Evolutionary conservation across 1,140 invertebrate species (phyloP).

Genomic region (Drosophila gunungcola): DNA sequence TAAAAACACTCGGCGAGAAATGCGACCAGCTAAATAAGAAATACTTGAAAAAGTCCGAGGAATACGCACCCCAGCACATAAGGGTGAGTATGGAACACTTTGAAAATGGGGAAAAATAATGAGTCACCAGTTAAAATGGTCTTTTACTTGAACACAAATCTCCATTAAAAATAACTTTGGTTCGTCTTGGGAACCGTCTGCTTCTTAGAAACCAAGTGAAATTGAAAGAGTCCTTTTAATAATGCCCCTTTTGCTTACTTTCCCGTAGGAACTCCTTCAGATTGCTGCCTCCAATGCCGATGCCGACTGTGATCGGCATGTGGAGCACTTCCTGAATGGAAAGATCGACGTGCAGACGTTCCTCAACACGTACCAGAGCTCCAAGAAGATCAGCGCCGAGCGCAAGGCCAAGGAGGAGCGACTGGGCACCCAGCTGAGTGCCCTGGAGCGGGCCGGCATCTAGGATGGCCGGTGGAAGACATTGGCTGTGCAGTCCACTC

Average conservation of each 20-base stretch:
- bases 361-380: slow-evolving; percentile 89
- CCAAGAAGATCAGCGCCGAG: slow-evolving; percentile 89
- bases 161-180: too few species aligned
- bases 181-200: too few species aligned
- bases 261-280: slow-evolving; percentile 85
- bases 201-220: too few species aligned
- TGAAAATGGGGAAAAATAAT: not conserved
- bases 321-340: slow-evolving; percentile 90
- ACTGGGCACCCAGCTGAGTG: slow-evolving; percentile 89
- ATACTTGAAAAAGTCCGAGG: slow-evolving; percentile 89
- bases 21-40: slow-evolving; percentile 89
- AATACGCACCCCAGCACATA: slow-evolving; percentile 90
- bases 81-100: slow-evolving; percentile 86
- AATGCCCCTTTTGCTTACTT: too few species aligned
- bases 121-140: too few species aligned
- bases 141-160: too few species aligned
- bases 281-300: slow-evolving; percentile 89
- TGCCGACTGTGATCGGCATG: slow-evolving; percentile 90
- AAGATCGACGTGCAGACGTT: slow-evolving; percentile 91
- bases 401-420: slow-evolving; percentile 92
- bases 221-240: too few species aligned
- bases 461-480: slow-evolving; percentile 20
- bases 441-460: slow-evolving; percentile 87
- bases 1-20: slow-evolving; percentile 89
- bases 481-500: not conserved